These are phyloP conservation scores for Paracanthobrama guichenoti DNA, from an alignment of 2,113 vertebrate species.

Conservation along the genomic window DNA sequence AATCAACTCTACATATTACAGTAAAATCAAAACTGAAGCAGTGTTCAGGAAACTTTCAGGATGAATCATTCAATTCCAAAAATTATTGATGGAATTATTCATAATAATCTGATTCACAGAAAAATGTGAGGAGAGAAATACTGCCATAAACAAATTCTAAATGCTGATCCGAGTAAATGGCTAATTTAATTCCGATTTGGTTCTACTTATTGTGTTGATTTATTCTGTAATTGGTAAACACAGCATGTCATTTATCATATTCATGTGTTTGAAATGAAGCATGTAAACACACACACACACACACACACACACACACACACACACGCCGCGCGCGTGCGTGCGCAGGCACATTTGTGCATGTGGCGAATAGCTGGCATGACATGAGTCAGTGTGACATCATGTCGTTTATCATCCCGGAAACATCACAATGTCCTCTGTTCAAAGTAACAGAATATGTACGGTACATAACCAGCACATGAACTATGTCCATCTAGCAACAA, in stretches of 20 bases:
- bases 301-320: slow-evolving; percentile 53
- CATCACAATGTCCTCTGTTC: slow-evolving; percentile 35
- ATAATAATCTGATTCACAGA: background rate
- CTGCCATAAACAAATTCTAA: background rate
- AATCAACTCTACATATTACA: background rate
- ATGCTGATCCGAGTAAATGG: background rate
- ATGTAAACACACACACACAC: slow-evolving; percentile 1
- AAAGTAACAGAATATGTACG: slow-evolving; percentile 3
- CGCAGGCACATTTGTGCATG: slow-evolving; percentile 51
- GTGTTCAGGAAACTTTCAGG: background rate
- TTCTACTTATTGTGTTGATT: background rate
- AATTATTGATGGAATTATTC: background rate
- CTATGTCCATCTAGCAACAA: background rate
- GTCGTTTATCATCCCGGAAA: slow-evolving; percentile 55
- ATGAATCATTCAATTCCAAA: background rate
- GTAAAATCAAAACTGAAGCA: background rate
- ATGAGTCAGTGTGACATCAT: slow-evolving; percentile 66
- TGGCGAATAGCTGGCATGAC: slow-evolving; percentile 51
- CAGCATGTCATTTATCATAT: background rate
- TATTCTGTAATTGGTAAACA: background rate
- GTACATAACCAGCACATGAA: background rate
- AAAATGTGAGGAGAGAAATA: background rate
- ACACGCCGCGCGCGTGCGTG: too few species aligned
- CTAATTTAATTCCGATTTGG: background rate
- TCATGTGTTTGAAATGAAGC: slow-evolving; percentile 11